Conservation (phyloP, 2,797 vertebrate genomes). For the Fratercula arctica region DNA sequence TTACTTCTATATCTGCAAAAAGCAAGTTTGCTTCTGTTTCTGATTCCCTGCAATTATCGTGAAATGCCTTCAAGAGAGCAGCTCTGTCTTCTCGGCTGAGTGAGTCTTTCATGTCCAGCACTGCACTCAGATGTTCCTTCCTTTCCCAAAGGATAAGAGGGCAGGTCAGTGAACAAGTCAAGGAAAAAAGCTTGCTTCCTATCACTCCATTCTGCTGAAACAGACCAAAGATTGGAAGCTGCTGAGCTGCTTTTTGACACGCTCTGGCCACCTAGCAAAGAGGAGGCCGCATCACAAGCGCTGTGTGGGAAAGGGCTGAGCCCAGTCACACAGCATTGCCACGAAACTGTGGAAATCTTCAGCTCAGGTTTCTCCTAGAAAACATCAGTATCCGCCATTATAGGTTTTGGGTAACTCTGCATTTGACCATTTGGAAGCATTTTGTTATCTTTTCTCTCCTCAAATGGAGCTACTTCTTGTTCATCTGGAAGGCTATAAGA, state of each 20-base stretch:
- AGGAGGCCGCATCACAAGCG: background rate
- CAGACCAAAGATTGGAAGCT: background rate
- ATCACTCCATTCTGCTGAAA: background rate
- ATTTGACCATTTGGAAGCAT: background rate
- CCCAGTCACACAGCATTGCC: background rate
- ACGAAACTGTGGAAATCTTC: background rate
- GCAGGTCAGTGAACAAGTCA: background rate
- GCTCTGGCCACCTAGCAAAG: background rate
- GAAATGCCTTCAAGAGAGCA: slow-evolving; percentile 32
- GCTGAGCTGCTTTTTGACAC: background rate
- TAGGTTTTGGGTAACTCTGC: background rate
- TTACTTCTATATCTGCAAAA: slow-evolving; percentile 59
- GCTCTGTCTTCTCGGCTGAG: slow-evolving; percentile 35
- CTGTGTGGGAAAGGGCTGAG: background rate
- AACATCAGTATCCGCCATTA: background rate
- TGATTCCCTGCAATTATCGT: background rate
- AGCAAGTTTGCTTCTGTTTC: slow-evolving; percentile 26
- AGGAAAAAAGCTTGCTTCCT: background rate
- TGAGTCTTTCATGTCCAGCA: slow-evolving; percentile 56
- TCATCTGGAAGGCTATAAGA: background rate
- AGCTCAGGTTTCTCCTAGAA: background rate
- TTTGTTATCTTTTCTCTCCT: background rate
- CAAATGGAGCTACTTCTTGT: background rate
- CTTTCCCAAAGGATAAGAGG: slow-evolving; percentile 38
- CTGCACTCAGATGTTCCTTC: slow-evolving; percentile 45